These are phyloP conservation scores for Mimas tiliae DNA, from an alignment of 2,888 invertebrate species.

Conservation along the genomic window DNA sequence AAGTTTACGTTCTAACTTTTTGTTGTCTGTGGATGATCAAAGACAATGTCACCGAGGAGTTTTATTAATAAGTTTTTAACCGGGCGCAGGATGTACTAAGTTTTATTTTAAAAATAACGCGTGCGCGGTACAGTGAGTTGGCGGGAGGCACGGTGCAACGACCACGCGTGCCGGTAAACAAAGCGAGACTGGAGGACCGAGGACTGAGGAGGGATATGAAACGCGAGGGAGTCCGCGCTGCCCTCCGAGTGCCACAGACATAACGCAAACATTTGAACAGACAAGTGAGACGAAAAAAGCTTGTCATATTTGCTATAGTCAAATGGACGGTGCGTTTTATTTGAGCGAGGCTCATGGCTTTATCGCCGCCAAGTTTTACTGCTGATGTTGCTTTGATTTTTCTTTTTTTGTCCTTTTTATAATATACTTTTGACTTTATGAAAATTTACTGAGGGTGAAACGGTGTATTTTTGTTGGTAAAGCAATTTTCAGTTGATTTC, in stretches of 20 bases:
- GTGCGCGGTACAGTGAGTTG: constrained; percentile 40
- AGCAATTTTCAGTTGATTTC: not conserved
- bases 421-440: constrained; percentile 7
- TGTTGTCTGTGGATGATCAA: not conserved
- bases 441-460: not conserved
- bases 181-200: constrained; percentile 68
- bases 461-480: not conserved
- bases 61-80: constrained; percentile 31
- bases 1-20: constrained; percentile 5
- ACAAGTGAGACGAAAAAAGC: constrained; percentile 55
- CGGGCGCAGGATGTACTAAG: constrained; percentile 50
- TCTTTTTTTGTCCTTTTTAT: constrained; percentile 22
- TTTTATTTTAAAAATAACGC: constrained; percentile 67
- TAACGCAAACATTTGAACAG: constrained; percentile 69
- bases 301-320: constrained; percentile 43
- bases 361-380: constrained; percentile 25
- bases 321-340: constrained; percentile 12
- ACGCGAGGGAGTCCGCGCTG: constrained; percentile 46
- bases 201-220: constrained; percentile 44
- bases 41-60: constrained; percentile 25
- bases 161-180: constrained; percentile 67
- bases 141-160: constrained; percentile 55
- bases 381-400: constrained; percentile 4
- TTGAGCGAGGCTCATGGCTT: constrained; percentile 26
- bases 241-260: constrained; percentile 56